A percentile compares a stretch with the other conserved stretches of the same genome.
Evolutionary conservation across 2,888 invertebrate genomes (phyloP).

Genomic region (Latrodectus hesperus): DNA sequence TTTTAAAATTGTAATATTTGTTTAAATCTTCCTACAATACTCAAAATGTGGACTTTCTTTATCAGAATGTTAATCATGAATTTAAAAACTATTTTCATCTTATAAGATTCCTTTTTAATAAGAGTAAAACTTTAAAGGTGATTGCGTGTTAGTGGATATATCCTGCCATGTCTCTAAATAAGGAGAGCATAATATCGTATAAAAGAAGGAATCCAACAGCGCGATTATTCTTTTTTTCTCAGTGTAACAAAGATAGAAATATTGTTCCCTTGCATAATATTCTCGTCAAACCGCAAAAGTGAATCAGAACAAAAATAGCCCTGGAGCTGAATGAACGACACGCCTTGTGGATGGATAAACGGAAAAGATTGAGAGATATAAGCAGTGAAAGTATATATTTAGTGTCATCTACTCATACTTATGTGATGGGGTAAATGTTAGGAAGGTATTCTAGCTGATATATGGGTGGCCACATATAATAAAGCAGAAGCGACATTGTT

Average conservation of each 20-base stretch:
- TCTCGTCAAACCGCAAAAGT: constrained; percentile 10
- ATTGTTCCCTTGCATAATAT: constrained; percentile 33
- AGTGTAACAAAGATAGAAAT: constrained; percentile 21
- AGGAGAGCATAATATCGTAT: background rate
- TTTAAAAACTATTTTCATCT: no score
- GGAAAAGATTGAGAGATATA: constrained; percentile 18
- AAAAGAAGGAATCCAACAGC: constrained; percentile 7
- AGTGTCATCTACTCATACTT: constrained; percentile 9
- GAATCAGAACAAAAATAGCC: constrained; percentile 16
- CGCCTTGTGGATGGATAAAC: constrained; percentile 18
- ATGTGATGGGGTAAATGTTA: background rate
- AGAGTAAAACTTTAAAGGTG: no score
- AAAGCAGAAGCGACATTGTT: constrained; percentile 34
- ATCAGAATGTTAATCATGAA: no score
- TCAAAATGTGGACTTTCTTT: no score
- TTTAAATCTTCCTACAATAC: no score
- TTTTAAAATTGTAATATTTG: no score
- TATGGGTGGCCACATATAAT: constrained; percentile 16
- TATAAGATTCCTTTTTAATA: no score
- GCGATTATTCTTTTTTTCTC: constrained; percentile 8
- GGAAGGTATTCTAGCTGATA: constrained; percentile 4
- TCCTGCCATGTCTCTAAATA: no score
- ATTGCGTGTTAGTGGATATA: no score
- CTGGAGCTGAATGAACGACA: constrained; percentile 23
- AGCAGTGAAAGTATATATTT: constrained; percentile 10